Percentiles rank a stretch among this genome's conserved stretches.
Conservation (phyloP, 1,140 invertebrate species). For the Drosophila mayri region DNA sequence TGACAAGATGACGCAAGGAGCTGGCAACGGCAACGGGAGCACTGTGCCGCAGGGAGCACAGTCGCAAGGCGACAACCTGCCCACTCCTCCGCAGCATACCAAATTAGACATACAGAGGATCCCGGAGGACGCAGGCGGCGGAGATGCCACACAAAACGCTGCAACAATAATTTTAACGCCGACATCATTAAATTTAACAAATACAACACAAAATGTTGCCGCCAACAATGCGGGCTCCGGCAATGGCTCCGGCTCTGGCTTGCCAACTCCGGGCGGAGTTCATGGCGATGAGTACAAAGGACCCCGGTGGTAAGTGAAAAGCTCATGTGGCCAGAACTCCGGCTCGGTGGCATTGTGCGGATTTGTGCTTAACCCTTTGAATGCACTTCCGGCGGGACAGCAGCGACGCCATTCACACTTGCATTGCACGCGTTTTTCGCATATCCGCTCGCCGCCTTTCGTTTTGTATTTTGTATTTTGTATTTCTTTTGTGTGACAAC, state of each 20-base stretch:
- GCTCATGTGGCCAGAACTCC: slow-evolving; percentile 54
- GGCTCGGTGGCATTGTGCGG: slow-evolving; percentile 45
- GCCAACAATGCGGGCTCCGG: slow-evolving; percentile 37
- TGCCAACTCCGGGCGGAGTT: slow-evolving; percentile 23
- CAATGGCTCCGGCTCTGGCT: background rate
- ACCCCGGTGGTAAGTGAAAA: slow-evolving; percentile 79
- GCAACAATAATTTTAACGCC: slow-evolving; percentile 84
- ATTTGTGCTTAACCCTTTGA: slow-evolving; percentile 75
- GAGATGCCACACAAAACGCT: slow-evolving; percentile 64
- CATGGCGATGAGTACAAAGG: slow-evolving; percentile 71
- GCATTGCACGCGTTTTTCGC: slow-evolving; percentile 78
- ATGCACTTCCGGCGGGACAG: slow-evolving; percentile 74
- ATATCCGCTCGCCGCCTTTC: slow-evolving; percentile 62
- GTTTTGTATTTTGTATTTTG: slow-evolving; percentile 41
- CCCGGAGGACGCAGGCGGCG: slow-evolving; percentile 55
- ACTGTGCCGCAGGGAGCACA: slow-evolving; percentile 20
- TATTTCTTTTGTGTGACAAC: slow-evolving; percentile 67
- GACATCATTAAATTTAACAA: slow-evolving; percentile 84
- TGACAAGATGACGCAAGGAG: slow-evolving; percentile 69
- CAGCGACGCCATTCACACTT: slow-evolving; percentile 59
- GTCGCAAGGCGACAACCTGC: slow-evolving; percentile 28
- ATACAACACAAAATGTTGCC: slow-evolving; percentile 69
- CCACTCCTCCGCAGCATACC: slow-evolving; percentile 54
- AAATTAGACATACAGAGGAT: slow-evolving; percentile 83
- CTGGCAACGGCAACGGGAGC: slow-evolving; percentile 14